A percentile compares a stretch with the other conserved stretches of the same genome.
Conservation (phyloP, 2,888 invertebrate species). For the Aleiodes alternator region DNA sequence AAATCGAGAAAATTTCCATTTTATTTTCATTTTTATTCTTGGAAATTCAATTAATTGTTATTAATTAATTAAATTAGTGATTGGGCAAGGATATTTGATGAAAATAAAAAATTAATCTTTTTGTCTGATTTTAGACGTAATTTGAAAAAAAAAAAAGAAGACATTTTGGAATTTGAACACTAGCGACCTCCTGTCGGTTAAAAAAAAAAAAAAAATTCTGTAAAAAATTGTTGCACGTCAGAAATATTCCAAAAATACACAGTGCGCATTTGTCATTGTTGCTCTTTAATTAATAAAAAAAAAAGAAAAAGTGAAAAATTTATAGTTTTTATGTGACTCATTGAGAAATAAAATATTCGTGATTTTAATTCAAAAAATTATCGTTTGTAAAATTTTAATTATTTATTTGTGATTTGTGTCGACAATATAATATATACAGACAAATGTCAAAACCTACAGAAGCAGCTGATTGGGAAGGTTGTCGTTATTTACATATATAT, state of each 20-base stretch:
- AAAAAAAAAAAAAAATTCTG: not conserved
- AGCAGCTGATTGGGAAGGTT: slow-evolving; percentile 69
- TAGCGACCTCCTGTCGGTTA: not conserved
- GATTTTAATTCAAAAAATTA: too few species aligned
- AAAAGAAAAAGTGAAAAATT: too few species aligned
- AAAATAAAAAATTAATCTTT: not conserved
- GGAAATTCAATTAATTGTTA: too few species aligned
- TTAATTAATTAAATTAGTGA: too few species aligned
- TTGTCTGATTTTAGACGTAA: not conserved
- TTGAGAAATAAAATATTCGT: too few species aligned
- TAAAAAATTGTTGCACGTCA: too few species aligned
- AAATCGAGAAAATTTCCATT: too few species aligned
- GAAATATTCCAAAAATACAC: too few species aligned
- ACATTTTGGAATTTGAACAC: slow-evolving; percentile 3
- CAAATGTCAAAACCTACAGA: slow-evolving; percentile 66
- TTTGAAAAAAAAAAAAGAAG: slow-evolving; percentile 13
- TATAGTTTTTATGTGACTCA: too few species aligned
- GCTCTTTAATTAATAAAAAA: not conserved
- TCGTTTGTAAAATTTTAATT: too few species aligned
- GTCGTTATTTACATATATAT: slow-evolving; percentile 37
- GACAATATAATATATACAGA: slow-evolving; percentile 33
- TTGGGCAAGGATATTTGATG: too few species aligned
- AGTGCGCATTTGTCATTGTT: slow-evolving; percentile 3
- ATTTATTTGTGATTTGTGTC: slow-evolving; percentile 43
- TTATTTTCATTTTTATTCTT: too few species aligned